These are phyloP conservation scores for Oligia latruncula DNA, from an alignment of 2,888 invertebrate genomes.

Conservation along the genomic window DNA sequence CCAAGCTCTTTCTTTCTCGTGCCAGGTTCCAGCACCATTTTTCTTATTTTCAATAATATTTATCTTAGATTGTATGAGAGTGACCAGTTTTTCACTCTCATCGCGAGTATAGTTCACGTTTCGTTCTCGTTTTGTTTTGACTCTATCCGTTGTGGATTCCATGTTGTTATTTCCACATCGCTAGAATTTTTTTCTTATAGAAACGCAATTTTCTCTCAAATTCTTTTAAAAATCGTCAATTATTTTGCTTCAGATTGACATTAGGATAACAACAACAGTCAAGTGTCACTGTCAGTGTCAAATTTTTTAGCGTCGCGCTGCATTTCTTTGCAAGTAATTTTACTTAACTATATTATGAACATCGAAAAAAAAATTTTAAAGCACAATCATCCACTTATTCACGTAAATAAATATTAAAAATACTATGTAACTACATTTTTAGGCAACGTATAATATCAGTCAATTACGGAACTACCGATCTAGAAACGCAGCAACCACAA, in stretches of 20 bases:
- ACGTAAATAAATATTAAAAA: neutral
- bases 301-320: neutral
- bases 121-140: conserved; percentile 32
- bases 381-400: neutral
- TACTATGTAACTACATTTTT: neutral
- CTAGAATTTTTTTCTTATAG: neutral
- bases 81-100: conserved; percentile 20
- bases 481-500: neutral
- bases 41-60: conserved; percentile 35
- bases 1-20: conserved; percentile 29
- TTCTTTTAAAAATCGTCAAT: neutral
- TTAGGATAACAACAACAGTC: conserved; percentile 13
- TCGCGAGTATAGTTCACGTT: conserved; percentile 24
- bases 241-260: conserved; percentile 3
- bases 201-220: neutral
- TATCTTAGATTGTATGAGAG: conserved; percentile 14
- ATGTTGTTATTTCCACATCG: conserved; percentile 6
- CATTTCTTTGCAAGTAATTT: conserved; percentile 11
- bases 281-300: conserved; percentile 31
- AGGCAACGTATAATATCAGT: neutral
- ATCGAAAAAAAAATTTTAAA: neutral
- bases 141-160: conserved; percentile 19
- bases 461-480: neutral
- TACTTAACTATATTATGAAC: neutral
- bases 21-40: conserved; percentile 20